Percentiles rank a stretch among this genome's conserved stretches.
phyloP scores from a whole-genome alignment of 2,888 invertebrate genomes.

The Rhagonycha fulva region DNA sequence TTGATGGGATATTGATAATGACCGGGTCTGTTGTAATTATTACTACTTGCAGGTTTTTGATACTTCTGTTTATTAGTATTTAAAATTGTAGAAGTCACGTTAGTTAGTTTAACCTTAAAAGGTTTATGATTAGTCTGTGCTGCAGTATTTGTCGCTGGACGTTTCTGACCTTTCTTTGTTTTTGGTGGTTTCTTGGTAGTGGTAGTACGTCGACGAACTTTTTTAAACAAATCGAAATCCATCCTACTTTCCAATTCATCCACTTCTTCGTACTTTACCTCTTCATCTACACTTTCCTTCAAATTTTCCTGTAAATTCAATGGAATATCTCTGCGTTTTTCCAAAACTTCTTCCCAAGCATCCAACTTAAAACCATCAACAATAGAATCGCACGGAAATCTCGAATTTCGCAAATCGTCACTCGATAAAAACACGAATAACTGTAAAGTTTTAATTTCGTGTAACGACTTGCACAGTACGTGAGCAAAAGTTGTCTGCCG shows the following conservation, averaged over 20 bases:
- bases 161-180: constrained; percentile 13
- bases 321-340: background rate
- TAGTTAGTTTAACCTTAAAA: constrained; percentile 33
- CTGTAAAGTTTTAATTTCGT: constrained; percentile 68
- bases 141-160: background rate
- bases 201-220: constrained; percentile 15
- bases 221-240: background rate
- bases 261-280: background rate
- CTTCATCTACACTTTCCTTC: background rate
- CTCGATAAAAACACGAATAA: constrained; percentile 71
- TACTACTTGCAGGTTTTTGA: background rate
- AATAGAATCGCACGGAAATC: constrained; percentile 60
- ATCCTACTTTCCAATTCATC: background rate
- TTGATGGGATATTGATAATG: background rate
- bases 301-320: background rate
- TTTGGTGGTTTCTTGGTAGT: constrained; percentile 10
- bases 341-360: constrained; percentile 61
- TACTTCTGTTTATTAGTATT: constrained; percentile 7
- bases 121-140: constrained; percentile 23
- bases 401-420: constrained; percentile 63
- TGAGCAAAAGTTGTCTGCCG: constrained; percentile 73
- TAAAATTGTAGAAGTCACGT: constrained; percentile 28
- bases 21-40: constrained; percentile 6
- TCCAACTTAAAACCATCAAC: constrained; percentile 64
- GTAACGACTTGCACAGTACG: constrained; percentile 70